Evolutionary conservation across 1,140 invertebrate genomes (phyloP).

Genomic region (Pectinophora gossypiella): DNA sequence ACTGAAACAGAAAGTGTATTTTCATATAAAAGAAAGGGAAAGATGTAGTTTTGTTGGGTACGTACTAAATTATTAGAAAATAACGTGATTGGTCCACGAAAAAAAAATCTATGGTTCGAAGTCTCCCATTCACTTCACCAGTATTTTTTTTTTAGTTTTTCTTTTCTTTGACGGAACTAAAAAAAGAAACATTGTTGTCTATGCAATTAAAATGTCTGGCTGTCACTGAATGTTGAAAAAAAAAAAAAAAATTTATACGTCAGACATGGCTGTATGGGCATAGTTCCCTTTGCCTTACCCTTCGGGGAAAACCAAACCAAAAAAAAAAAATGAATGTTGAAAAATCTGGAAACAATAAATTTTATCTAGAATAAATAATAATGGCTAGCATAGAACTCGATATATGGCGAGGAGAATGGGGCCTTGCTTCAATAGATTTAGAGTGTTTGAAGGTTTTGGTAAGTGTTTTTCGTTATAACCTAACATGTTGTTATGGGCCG

Average conservation of each 20-base stretch:
- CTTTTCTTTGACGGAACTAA: neutral
- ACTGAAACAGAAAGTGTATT: neutral
- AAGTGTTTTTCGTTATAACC: conserved; percentile 58
- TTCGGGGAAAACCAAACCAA: too few species aligned
- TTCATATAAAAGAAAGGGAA: neutral
- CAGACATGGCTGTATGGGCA: too few species aligned
- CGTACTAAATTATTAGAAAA: too few species aligned
- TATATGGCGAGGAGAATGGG: conserved; percentile 90
- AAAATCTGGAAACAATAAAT: conserved; percentile 13
- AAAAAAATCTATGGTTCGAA: neutral
- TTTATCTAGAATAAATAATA: conserved; percentile 19
- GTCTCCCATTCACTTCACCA: neutral
- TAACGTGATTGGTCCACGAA: neutral
- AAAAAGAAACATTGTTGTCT: neutral
- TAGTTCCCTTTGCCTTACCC: too few species aligned
- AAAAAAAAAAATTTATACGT: neutral
- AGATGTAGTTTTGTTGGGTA: neutral
- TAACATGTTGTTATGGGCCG: conserved; percentile 28
- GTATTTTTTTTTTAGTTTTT: neutral
- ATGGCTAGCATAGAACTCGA: conserved; percentile 79
- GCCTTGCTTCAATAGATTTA: conserved; percentile 87
- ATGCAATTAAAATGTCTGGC: neutral
- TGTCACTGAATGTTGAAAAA: neutral
- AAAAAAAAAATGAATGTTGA: conserved; percentile 18
- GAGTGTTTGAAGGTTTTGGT: conserved; percentile 88